Percentiles rank a stretch among this genome's conserved stretches.
Conservation (phyloP, 2,888 invertebrate genomes). For the Hydraecia micacea region DNA sequence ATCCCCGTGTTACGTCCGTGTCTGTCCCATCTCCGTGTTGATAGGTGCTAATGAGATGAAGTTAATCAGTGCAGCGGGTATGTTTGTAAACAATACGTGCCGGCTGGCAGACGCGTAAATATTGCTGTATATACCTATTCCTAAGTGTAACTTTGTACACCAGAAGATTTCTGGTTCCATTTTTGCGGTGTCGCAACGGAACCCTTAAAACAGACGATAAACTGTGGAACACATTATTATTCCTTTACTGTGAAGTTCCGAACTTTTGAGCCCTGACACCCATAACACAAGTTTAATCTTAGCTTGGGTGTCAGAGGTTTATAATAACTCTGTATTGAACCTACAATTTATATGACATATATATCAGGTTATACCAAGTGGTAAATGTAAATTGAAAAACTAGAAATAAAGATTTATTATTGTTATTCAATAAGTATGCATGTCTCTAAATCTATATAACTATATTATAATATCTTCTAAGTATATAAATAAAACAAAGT, state of each 20-base stretch:
- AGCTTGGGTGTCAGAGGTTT: background rate
- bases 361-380: background rate
- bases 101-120: background rate
- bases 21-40: background rate
- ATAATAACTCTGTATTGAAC: background rate
- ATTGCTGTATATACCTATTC: background rate
- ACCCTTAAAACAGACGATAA: background rate
- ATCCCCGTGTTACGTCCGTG: background rate
- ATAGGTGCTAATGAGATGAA: constrained; percentile 15
- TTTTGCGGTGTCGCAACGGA: background rate
- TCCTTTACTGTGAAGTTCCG: too few relatives aligned
- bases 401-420: too few relatives aligned
- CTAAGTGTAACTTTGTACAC: background rate
- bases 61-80: background rate
- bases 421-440: too few relatives aligned
- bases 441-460: too few relatives aligned
- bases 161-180: background rate
- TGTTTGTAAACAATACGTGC: constrained; percentile 20
- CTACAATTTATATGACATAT: background rate
- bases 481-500: too few relatives aligned
- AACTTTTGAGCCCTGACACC: background rate
- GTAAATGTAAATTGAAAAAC: too few relatives aligned
- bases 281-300: background rate
- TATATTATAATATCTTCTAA: too few relatives aligned
- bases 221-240: background rate